Evolutionary conservation across 1,140 invertebrate genomes (phyloP).

Genomic region (Maconellicoccus hirsutus): DNA sequence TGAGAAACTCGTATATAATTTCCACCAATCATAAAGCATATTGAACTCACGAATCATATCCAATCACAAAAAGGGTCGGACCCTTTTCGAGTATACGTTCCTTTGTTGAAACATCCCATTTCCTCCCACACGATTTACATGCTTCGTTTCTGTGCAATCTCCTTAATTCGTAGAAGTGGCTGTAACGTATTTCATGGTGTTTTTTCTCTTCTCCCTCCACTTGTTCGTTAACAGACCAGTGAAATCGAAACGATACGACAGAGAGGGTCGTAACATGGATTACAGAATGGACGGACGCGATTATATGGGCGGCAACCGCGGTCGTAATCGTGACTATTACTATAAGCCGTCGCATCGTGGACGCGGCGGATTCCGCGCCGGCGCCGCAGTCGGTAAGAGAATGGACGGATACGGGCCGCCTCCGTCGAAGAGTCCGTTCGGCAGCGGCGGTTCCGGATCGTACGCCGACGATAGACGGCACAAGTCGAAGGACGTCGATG

Average conservation of each 20-base stretch:
- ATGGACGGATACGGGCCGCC: conserved; percentile 59
- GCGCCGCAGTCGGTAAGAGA: conserved; percentile 41
- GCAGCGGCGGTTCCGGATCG: not conserved
- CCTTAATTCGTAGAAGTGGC: too few species aligned
- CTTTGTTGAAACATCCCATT: too few species aligned
- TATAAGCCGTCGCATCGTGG: conserved; percentile 5
- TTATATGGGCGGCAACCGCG: conserved; percentile 36
- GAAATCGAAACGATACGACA: conserved; percentile 40
- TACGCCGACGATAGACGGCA: not conserved
- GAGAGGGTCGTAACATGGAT: conserved; percentile 48
- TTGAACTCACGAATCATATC: too few species aligned
- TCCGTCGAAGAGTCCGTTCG: conserved; percentile 60
- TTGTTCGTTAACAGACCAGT: conserved; percentile 28
- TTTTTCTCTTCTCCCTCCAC: too few species aligned
- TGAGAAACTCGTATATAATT: too few species aligned
- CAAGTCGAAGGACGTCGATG: not conserved
- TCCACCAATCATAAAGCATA: too few species aligned
- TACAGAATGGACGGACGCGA: not conserved
- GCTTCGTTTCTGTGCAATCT: too few species aligned
- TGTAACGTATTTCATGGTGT: too few species aligned
- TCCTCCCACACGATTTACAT: too few species aligned
- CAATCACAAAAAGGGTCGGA: too few species aligned
- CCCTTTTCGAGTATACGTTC: too few species aligned
- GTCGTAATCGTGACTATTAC: conserved; percentile 1
- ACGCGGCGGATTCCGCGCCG: conserved; percentile 33